Percentiles rank a stretch among this genome's conserved stretches.
phyloP scores from a whole-genome alignment of 2,888 invertebrate genomes.

The Falcaria lacertinaria region DNA sequence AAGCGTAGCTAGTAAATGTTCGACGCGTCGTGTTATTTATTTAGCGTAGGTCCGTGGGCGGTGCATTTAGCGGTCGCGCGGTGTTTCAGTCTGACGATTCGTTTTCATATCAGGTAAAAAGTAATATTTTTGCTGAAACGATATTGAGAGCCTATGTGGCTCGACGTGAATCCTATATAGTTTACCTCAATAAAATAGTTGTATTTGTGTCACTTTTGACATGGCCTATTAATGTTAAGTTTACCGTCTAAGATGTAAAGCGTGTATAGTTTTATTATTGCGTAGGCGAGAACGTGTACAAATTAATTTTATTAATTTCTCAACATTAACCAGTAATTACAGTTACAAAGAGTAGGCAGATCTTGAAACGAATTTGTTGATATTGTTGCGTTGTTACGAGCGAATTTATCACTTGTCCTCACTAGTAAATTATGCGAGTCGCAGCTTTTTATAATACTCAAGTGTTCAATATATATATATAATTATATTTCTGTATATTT shows the following conservation, averaged over 20 bases:
- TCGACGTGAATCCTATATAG: slow-evolving; percentile 71
- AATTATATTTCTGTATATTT: neutral
- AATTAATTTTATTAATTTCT: slow-evolving; percentile 62
- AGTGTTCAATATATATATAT: slow-evolving; percentile 8
- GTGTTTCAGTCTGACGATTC: slow-evolving; percentile 38
- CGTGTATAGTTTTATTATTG: slow-evolving; percentile 59
- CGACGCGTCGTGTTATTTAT: slow-evolving; percentile 49
- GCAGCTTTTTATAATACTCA: slow-evolving; percentile 39
- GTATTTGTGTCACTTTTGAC: slow-evolving; percentile 73
- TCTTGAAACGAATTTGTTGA: slow-evolving; percentile 31
- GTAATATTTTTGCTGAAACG: slow-evolving; percentile 53
- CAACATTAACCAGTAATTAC: slow-evolving; percentile 32
- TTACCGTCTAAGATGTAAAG: slow-evolving; percentile 66
- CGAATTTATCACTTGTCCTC: slow-evolving; percentile 41
- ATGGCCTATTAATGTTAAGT: slow-evolving; percentile 77
- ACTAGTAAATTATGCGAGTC: slow-evolving; percentile 12
- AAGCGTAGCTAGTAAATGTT: slow-evolving; percentile 65
- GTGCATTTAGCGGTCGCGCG: slow-evolving; percentile 4
- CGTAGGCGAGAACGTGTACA: slow-evolving; percentile 65
- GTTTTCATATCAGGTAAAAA: slow-evolving; percentile 57
- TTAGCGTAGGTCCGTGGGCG: slow-evolving; percentile 25
- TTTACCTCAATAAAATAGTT: slow-evolving; percentile 75
- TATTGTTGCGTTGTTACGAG: slow-evolving; percentile 41
- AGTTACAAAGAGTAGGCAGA: slow-evolving; percentile 18
- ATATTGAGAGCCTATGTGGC: slow-evolving; percentile 49